Conservation (phyloP, 1,140 invertebrate genomes). For the Tetramorium parvispinum region DNA sequence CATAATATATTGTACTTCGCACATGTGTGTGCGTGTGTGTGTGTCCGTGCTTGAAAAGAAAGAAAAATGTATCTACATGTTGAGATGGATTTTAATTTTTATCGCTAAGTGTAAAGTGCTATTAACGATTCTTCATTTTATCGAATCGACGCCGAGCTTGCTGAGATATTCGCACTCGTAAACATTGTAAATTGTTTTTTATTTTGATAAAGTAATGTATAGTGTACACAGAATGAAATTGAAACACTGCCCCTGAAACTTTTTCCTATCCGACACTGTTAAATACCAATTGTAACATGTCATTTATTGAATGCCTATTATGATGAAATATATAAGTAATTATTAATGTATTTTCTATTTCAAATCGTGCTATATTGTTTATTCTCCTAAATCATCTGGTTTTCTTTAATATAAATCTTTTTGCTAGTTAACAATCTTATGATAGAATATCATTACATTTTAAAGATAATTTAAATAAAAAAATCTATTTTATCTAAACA, state of each 20-base stretch:
- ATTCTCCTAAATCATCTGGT: conserved; percentile 3
- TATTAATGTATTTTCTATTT: conserved; percentile 59
- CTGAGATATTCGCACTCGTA: conserved; percentile 20
- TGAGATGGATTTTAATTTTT: background rate
- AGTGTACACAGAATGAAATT: conserved; percentile 44
- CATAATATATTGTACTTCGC: conserved; percentile 33
- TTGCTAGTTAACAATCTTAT: background rate
- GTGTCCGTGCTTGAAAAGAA: background rate
- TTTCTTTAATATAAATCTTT: background rate
- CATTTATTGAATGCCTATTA: conserved; percentile 60
- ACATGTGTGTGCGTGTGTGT: conserved; percentile 6
- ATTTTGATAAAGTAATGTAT: conserved; percentile 57
- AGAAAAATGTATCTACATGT: background rate
- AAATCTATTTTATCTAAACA: background rate
- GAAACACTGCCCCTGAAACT: conserved; percentile 58
- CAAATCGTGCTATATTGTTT: conserved; percentile 16
- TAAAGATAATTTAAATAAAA: background rate
- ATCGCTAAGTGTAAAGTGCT: conserved; percentile 6
- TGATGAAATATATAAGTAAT: conserved; percentile 53
- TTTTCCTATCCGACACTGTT: conserved; percentile 56
- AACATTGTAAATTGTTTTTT: conserved; percentile 56
- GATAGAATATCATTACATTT: background rate
- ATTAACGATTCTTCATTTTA: conserved; percentile 10
- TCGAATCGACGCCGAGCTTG: conserved; percentile 23
- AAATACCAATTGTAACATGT: conserved; percentile 48